A percentile compares a stretch with the other conserved stretches of the same genome.
phyloP scores from a whole-genome alignment of 2,113 vertebrate species.

The Coregonus clupeaformis region DNA sequence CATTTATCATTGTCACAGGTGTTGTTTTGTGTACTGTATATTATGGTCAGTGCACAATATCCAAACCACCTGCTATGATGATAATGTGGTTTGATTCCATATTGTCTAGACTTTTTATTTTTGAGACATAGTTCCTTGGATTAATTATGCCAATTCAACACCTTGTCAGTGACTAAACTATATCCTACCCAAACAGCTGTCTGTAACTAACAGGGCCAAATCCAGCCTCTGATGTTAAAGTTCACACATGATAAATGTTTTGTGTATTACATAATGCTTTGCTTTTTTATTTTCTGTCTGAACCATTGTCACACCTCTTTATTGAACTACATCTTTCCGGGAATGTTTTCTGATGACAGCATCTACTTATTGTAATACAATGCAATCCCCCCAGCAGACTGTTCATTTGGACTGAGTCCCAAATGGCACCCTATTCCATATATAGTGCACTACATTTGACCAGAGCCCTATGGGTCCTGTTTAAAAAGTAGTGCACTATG shows the following conservation, averaged over 20 bases:
- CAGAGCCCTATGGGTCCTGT: too few species aligned
- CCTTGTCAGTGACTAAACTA: slow-evolving; percentile 20
- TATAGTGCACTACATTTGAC: too few species aligned
- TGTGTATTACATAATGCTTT: slow-evolving; percentile 36
- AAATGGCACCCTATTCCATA: too few species aligned
- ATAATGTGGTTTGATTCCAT: slow-evolving; percentile 26
- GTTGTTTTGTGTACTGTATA: slow-evolving; percentile 32
- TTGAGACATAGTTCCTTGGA: slow-evolving; percentile 31
- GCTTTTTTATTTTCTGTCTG: background rate
- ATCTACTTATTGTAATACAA: background rate
- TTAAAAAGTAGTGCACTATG: too few species aligned
- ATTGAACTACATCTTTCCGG: background rate
- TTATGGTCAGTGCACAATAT: slow-evolving; percentile 28
- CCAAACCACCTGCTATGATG: slow-evolving; percentile 46
- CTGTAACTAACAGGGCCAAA: slow-evolving; percentile 39
- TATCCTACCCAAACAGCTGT: slow-evolving; percentile 46
- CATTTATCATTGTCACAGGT: slow-evolving; percentile 52
- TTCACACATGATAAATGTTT: slow-evolving; percentile 26
- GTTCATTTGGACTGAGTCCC: too few species aligned
- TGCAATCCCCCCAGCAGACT: background rate
- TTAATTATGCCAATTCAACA: slow-evolving; percentile 48
- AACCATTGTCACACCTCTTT: background rate
- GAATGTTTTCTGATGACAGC: slow-evolving; percentile 25
- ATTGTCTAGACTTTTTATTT: slow-evolving; percentile 30
- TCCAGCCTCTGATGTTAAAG: slow-evolving; percentile 34